A percentile compares a stretch with the other conserved stretches of the same genome.
Conservation (phyloP, 2,888 invertebrate species). For the Tenodera sinensis region DNA sequence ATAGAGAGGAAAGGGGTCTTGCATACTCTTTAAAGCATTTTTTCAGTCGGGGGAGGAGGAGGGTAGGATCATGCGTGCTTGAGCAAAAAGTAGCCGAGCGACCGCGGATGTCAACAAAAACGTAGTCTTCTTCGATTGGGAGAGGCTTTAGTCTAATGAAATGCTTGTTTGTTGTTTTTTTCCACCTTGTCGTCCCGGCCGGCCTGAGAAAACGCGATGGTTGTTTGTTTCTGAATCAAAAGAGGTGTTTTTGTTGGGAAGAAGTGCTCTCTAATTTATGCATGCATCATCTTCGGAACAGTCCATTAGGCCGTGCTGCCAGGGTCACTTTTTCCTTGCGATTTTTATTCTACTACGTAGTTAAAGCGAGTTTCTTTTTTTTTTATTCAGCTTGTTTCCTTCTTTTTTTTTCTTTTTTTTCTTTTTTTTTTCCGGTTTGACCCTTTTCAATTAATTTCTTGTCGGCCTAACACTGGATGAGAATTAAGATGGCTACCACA, state of each 20-base stretch:
- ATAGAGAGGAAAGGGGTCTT: not conserved
- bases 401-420: not conserved
- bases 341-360: constrained; percentile 7
- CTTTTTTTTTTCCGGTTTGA: not conserved
- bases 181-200: not conserved
- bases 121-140: not conserved
- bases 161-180: not conserved
- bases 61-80: not conserved
- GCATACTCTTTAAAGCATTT: not conserved
- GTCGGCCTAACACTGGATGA: not conserved
- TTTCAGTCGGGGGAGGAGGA: not conserved
- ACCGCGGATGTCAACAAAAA: not conserved
- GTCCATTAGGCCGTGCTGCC: not conserved
- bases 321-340: not conserved
- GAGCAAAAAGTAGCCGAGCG: not conserved
- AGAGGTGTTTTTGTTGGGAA: not conserved
- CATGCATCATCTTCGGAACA: not conserved
- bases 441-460: constrained; percentile 17
- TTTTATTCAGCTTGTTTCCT: not conserved
- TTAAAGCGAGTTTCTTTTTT: not conserved
- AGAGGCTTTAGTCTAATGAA: not conserved
- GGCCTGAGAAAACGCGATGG: not conserved
- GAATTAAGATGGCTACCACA: not conserved
- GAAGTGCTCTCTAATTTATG: not conserved
- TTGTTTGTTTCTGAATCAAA: not conserved